Base-by-base conservation (phyloP, 2,888 invertebrate species). In the Xylocampa areola region DNA sequence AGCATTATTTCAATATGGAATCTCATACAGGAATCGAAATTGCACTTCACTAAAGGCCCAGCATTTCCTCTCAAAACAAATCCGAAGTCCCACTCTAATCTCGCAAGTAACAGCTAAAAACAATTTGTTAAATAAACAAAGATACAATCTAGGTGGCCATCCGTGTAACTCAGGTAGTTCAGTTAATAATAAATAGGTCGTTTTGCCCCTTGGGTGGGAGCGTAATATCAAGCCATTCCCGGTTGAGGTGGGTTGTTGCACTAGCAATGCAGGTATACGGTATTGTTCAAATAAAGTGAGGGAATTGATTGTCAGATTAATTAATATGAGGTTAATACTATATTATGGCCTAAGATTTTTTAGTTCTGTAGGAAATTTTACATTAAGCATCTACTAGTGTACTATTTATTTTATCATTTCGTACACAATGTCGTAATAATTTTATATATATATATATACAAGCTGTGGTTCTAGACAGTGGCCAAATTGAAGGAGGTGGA, bases 91-190 rank as follows among this genome's bases (percentile, higher is more conserved):
- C 39, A 55, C 19, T 48, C 32, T 65, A 59, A 68, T 62, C 57
- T 57, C 44, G 37, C 36, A 51, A 65, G 59, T 51, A 49, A 51
- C 30, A 53, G 47, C 54, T 61, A 63, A 76, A 71, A 81, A 77
- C 81, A 79, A 80, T 79, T 79, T 65, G 51, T 70, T 86, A 81
- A 86, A 86, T 86, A 86, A 86, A 81, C 84, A 86, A 86, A 79
- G 77, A 79, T 75, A 83, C 82, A 85, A 86, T 86, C 78, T 80
- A 75, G 79, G 63, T 50, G 43, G 52, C 70, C 73, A 77, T 79
- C 70, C 48, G 57, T 53, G 70, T 59, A 39, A 65, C 66, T 62
- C 68, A 68, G 71, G 61, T 65, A 49, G 33, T 25, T 39, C 61
- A 53, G 68, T 85, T 68, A 86, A 86, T 86, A 85, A 84, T 86